These are phyloP conservation scores for Streptopelia turtur DNA, from an alignment of 2,797 vertebrate species.

Conservation along the genomic window DNA sequence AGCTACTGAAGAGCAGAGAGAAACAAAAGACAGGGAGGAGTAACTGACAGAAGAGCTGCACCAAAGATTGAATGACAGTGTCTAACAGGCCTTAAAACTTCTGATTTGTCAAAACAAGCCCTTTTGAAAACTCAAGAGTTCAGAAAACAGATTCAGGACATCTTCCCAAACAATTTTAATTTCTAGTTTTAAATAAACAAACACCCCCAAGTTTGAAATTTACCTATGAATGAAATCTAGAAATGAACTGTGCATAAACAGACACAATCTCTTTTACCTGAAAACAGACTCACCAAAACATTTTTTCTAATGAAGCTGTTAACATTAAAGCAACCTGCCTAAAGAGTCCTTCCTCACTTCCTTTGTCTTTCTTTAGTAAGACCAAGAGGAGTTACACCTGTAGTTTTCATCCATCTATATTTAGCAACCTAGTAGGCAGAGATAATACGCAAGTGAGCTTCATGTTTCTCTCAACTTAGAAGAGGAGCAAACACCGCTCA, in stretches of 20 bases:
- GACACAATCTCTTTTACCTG: background rate
- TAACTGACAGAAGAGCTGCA: background rate
- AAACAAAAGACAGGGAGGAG: background rate
- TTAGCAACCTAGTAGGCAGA: background rate
- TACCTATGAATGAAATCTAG: background rate
- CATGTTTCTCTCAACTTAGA: rapidly evolving
- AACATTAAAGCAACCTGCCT: background rate
- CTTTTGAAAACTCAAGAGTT: background rate
- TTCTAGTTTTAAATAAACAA: background rate
- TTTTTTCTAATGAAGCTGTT: background rate
- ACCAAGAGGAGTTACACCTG: background rate
- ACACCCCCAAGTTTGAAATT: background rate
- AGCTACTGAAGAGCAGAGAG: background rate
- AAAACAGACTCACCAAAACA: background rate
- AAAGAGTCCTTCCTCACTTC: background rate
- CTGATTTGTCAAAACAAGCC: background rate
- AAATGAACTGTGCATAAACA: background rate
- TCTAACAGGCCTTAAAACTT: background rate
- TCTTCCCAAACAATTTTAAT: background rate
- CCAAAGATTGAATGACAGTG: background rate
- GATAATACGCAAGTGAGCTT: rapidly evolving
- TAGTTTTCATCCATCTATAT: rapidly evolving
- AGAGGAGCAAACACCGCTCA: background rate
- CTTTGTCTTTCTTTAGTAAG: background rate
- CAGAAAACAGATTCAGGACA: background rate